These are phyloP conservation scores for Odontophorus gujanensis DNA, from an alignment of 2,113 vertebrate genomes.

Conservation along the genomic window DNA sequence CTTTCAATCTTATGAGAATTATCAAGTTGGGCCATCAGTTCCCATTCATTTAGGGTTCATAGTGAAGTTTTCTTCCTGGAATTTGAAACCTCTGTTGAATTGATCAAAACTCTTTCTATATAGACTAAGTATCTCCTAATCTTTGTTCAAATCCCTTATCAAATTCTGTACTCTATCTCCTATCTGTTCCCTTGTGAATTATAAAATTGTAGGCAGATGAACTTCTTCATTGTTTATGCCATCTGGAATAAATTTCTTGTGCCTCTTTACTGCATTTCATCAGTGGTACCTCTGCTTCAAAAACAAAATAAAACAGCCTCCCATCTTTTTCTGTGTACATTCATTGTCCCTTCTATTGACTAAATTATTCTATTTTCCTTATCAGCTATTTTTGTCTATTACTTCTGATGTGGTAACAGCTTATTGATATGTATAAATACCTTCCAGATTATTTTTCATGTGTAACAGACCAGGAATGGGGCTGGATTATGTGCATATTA, in stretches of 20 bases:
- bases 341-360: neutral
- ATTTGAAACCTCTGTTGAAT: neutral
- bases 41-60: neutral
- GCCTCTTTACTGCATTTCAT: neutral
- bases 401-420: neutral
- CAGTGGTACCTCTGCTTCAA: neutral
- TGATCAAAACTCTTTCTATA: neutral
- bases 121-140: accelerated
- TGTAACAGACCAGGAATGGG: neutral
- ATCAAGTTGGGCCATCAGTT: neutral
- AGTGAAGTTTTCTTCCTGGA: accelerated
- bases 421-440: neutral
- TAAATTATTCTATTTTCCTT: neutral
- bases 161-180: neutral
- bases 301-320: neutral
- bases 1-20: neutral
- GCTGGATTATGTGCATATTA: neutral
- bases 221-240: neutral
- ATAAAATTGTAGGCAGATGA: neutral
- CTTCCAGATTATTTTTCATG: neutral
- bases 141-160: neutral
- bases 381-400: neutral
- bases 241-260: neutral
- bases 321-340: neutral
- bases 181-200: neutral